Percentiles rank a stretch among this genome's conserved stretches.
These are phyloP conservation scores for Tyria jacobaeae DNA, from an alignment of 2,888 invertebrate genomes.

Conservation along the genomic window DNA sequence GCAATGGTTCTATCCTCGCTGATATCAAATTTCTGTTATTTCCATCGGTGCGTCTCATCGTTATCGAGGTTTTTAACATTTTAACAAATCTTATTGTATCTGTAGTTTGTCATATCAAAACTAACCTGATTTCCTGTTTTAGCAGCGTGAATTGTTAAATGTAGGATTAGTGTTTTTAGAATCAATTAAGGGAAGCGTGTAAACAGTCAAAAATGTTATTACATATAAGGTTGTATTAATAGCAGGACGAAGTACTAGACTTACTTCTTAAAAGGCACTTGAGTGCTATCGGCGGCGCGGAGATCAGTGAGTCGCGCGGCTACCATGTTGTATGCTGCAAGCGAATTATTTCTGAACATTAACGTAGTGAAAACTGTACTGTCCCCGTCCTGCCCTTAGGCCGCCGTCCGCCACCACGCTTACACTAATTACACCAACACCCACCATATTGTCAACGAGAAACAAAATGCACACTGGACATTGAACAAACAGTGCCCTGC, in stretches of 20 bases:
- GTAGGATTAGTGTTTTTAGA: slow-evolving; percentile 21
- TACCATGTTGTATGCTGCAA: slow-evolving; percentile 99
- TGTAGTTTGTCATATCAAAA: slow-evolving; percentile 26
- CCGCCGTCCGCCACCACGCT: slow-evolving; percentile 50
- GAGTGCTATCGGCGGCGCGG: slow-evolving; percentile 97
- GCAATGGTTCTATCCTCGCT: not conserved
- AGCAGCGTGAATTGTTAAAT: slow-evolving; percentile 54
- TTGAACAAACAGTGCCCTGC: slow-evolving; percentile 2
- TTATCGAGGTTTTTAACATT: not conserved
- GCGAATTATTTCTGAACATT: slow-evolving; percentile 89
- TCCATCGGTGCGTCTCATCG: not conserved
- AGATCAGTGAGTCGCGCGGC: slow-evolving; percentile 98
- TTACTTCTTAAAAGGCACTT: slow-evolving; percentile 99
- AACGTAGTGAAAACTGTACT: slow-evolving; percentile 73
- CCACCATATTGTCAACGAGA: slow-evolving; percentile 85
- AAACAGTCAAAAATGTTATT: not conserved
- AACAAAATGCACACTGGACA: slow-evolving; percentile 54
- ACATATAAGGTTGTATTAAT: not conserved
- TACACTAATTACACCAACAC: slow-evolving; percentile 72
- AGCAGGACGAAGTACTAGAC: slow-evolving; percentile 69
- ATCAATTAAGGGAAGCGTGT: not conserved
- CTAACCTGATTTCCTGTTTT: slow-evolving; percentile 81
- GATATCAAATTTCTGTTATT: not conserved
- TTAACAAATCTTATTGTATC: not conserved
- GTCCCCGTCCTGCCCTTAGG: slow-evolving; percentile 48